Conservation (phyloP, 2,113 vertebrate species). For the Grammomys surdaster region DNA sequence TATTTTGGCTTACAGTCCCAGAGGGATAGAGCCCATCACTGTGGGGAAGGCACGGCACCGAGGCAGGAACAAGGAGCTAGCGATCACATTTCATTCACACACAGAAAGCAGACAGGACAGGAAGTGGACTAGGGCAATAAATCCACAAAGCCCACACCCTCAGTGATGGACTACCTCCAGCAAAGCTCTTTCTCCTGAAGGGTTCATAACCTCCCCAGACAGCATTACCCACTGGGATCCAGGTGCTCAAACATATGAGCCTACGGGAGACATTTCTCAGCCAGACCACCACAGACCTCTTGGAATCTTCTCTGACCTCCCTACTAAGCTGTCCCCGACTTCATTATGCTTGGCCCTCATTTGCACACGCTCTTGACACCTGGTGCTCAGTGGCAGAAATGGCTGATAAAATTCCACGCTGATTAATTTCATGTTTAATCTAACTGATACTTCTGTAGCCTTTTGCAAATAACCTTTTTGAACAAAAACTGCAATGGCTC, state of each 20-base stretch:
- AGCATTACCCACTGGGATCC: neutral
- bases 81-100: neutral
- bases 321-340: constrained; percentile 63
- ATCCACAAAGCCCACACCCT: neutral
- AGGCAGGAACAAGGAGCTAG: neutral
- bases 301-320: constrained; percentile 60
- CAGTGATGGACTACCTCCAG: neutral
- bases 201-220: neutral
- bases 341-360: constrained; percentile 74
- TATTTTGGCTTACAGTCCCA: neutral
- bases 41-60: neutral
- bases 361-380: constrained; percentile 80
- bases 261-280: neutral
- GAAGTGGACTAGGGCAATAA: neutral
- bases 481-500: constrained; percentile 88
- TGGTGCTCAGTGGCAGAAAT: constrained; percentile 79
- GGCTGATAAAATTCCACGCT: constrained; percentile 86
- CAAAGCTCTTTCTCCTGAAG: neutral
- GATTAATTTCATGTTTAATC: constrained; percentile 90
- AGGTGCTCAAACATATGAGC: neutral
- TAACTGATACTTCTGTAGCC: constrained; percentile 86
- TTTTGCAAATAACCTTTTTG: constrained; percentile 90
- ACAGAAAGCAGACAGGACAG: neutral
- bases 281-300: constrained; percentile 23
- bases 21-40: neutral